Percentiles rank a stretch among this genome's conserved stretches.
Conservation (phyloP, 2,888 invertebrate genomes). For the Buathra laborator region DNA sequence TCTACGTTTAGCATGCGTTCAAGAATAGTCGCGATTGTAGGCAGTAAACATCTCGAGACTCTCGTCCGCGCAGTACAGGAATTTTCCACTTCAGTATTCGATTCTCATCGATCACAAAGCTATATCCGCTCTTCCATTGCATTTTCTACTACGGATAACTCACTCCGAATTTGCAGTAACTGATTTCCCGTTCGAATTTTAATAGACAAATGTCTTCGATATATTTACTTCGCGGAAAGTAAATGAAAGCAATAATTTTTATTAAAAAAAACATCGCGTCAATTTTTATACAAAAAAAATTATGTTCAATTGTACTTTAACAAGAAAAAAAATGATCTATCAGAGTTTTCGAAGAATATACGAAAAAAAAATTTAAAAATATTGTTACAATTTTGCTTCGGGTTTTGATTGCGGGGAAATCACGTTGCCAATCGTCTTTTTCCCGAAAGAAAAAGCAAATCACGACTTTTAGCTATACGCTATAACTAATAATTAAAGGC, state of each 20-base stretch:
- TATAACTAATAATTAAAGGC: no score
- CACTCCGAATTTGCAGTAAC: neutral
- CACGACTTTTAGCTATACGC: no score
- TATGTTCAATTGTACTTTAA: no score
- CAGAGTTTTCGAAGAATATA: no score
- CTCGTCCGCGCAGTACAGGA: slow-evolving; percentile 12
- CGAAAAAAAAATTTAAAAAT: no score
- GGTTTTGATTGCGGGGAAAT: no score
- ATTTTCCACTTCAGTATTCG: slow-evolving; percentile 32
- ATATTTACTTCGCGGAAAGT: neutral
- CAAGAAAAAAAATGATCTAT: no score
- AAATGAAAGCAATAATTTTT: neutral
- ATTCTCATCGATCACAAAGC: neutral
- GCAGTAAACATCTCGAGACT: slow-evolving; percentile 28
- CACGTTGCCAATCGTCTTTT: no score
- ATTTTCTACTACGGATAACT: neutral
- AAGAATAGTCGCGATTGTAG: slow-evolving; percentile 24
- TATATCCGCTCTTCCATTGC: neutral
- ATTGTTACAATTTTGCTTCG: no score
- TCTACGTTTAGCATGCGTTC: neutral
- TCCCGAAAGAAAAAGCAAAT: no score
- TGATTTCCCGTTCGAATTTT: neutral
- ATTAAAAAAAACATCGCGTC: no score
- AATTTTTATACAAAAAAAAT: no score
- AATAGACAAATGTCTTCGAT: neutral